Evolutionary conservation across 2,113 vertebrate species (phyloP), one percentile per base, ranked within the genome.

Genomic region (Natator depressus): DNA sequence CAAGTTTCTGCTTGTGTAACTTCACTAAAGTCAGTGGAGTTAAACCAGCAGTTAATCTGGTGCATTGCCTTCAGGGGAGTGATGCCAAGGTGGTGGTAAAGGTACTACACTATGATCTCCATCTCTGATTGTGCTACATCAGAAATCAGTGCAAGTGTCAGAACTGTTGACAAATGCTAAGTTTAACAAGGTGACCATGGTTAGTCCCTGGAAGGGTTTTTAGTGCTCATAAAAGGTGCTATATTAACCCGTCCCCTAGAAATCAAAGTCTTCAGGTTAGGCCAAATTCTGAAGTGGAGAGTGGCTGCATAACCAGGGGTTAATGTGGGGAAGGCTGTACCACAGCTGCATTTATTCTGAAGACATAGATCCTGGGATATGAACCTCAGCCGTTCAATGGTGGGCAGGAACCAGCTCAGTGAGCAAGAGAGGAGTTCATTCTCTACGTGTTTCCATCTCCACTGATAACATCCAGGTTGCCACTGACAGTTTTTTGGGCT

Each of bases 41-140:
- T 87, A 50, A 87, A 94, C 85, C 91, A 91, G 82, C 38, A 88
- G 92, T 93, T 19, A 91, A 91, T 90, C 85, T 46, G 25, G 85
- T n/a, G 72, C 85, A 79, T 82, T 89, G 81, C 88, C 93, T 88
- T 78, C 31, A 50, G 1, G 25, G 95, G 92, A 94, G 76, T 86
- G 76, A 82, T 53, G 95, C 89, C 95, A 96, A 91, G 90, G n/a
- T 12, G 7, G 51, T 0, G 0, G 72, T 89, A 59, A 93, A 65
- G 2, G 82, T 27, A 12, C 76, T 72, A 82, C 80, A 62, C 57
- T 94, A 87, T 82, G 87, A 50, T 85, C 86, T n/a, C 84, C 79
- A 94, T 95, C 83, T 84, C 89, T 94, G 72, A 89, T 89, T 96
- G 89, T 93, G 95, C 93, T 94, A 57, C 69, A 86, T 96, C 94